Conservation (phyloP, 2,113 vertebrate genomes). For the Tachysurus vachellii region DNA sequence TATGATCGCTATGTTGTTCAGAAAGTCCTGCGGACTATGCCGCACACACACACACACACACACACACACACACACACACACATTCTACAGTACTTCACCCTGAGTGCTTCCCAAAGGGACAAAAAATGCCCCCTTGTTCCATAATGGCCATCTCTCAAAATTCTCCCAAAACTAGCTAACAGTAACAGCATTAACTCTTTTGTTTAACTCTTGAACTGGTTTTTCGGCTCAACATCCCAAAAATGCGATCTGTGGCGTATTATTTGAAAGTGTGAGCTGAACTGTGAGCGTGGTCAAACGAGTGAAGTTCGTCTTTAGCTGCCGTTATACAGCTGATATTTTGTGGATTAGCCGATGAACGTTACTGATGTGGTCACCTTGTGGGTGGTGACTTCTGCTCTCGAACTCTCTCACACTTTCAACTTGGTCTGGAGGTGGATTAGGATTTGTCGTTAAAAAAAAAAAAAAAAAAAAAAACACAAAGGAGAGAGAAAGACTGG, state of each 20-base stretch:
- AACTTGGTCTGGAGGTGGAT: slow-evolving; percentile 41
- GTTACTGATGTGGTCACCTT: slow-evolving; percentile 64
- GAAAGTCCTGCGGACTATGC: slow-evolving; percentile 16
- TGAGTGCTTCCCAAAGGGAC: slow-evolving; percentile 49
- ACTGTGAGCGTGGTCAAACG: not conserved
- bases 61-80: slow-evolving; percentile 51
- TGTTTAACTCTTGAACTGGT: not conserved
- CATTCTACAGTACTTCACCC: slow-evolving; percentile 54
- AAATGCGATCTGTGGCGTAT: not conserved
- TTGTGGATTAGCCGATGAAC: slow-evolving; percentile 74
- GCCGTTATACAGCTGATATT: slow-evolving; percentile 63
- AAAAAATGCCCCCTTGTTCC: slow-evolving; percentile 1
- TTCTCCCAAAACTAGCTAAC: not conserved
- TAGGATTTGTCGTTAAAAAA: slow-evolving; percentile 40
- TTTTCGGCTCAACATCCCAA: not conserved
- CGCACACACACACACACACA: not conserved
- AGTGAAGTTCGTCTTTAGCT: no score
- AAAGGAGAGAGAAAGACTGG: not conserved
- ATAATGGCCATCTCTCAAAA: not conserved
- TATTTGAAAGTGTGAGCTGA: not conserved
- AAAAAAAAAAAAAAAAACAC: not conserved
- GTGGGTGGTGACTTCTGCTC: slow-evolving; percentile 46
- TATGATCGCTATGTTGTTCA: slow-evolving; percentile 42
- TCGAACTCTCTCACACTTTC: slow-evolving; percentile 29
- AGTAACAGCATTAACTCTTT: not conserved